phyloP scores from a whole-genome alignment of 2,797 vertebrate species.

The Jordanella pulchra region DNA sequence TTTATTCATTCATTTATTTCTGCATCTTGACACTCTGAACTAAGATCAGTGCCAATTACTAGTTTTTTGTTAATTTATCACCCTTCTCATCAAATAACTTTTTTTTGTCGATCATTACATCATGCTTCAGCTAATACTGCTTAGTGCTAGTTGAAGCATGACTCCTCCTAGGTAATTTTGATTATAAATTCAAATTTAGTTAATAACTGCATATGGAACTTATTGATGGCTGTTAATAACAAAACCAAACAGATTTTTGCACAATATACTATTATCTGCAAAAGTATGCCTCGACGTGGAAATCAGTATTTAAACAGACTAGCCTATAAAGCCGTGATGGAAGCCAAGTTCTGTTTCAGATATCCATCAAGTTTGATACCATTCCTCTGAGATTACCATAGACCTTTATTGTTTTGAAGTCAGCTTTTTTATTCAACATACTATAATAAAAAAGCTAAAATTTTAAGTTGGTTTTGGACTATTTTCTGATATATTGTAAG shows the following conservation, averaged over 20 bases:
- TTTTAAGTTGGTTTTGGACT: conserved; percentile 6
- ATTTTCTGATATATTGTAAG: not conserved
- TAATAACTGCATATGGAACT: not conserved
- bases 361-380: conserved; percentile 29
- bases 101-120: no score
- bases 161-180: no score
- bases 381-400: conserved; percentile 38
- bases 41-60: not conserved
- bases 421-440: conserved; percentile 8
- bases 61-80: not conserved
- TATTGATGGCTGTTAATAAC: not conserved
- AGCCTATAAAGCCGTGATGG: conserved; percentile 18
- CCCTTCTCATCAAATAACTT: no score
- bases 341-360: conserved; percentile 39
- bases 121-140: not conserved
- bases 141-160: no score
- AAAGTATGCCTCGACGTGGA: not conserved
- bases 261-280: not conserved
- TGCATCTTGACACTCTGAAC: not conserved
- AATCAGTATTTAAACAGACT: conserved; percentile 17
- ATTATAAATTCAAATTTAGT: no score
- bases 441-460: conserved; percentile 3
- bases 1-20: not conserved
- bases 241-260: not conserved
- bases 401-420: conserved; percentile 13